These are phyloP conservation scores for Muscina levida DNA, from an alignment of 2,888 invertebrate species.

Conservation along the genomic window DNA sequence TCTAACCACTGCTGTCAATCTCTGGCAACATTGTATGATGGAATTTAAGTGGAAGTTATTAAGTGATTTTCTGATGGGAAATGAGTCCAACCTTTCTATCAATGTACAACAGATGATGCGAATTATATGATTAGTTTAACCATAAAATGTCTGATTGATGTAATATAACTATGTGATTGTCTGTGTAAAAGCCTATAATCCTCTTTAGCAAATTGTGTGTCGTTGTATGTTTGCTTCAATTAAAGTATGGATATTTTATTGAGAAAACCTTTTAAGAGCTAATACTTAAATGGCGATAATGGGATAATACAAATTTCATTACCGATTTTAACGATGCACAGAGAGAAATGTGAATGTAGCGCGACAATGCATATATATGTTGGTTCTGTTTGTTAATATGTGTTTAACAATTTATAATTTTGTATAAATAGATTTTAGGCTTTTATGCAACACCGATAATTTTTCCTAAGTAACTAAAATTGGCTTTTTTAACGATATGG, in stretches of 20 bases:
- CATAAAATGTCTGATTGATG: not conserved
- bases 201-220: not conserved
- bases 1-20: not conserved
- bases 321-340: not conserved
- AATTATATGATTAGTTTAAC: not conserved
- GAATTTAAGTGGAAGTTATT: slow-evolving; percentile 21
- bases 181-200: not conserved
- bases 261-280: slow-evolving; percentile 43
- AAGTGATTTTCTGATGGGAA: slow-evolving; percentile 31
- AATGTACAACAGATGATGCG: not conserved
- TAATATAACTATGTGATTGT: too few species aligned
- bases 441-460: too few species aligned
- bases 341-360: not conserved
- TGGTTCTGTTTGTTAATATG: too few species aligned
- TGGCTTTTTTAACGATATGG: too few species aligned
- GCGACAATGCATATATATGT: too few species aligned
- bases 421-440: too few species aligned
- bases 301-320: not conserved
- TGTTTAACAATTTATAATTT: too few species aligned
- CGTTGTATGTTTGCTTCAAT: slow-evolving; percentile 6
- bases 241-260: slow-evolving; percentile 44
- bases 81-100: not conserved
- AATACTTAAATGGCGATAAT: slow-evolving; percentile 12
- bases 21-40: slow-evolving; percentile 20
- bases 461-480: too few species aligned